Evolutionary conservation across 2,797 vertebrate genomes (phyloP).

Genomic region (Enteromius afrohamiltoni): DNA sequence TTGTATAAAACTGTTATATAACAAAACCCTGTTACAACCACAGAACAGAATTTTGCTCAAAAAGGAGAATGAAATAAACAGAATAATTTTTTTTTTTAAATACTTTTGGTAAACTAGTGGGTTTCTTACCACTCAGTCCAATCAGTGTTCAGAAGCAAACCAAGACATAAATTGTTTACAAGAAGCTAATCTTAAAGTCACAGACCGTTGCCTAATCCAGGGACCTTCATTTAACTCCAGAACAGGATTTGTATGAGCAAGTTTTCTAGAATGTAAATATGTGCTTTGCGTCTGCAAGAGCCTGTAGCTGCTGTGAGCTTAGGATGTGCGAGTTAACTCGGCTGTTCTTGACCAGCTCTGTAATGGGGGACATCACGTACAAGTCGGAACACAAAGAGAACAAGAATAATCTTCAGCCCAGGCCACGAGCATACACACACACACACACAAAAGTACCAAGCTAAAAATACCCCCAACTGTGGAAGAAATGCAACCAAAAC

Average conservation of each 20-base stretch:
- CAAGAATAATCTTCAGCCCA: constrained; percentile 54
- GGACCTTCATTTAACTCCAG: too few species aligned
- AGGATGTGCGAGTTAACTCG: constrained; percentile 54
- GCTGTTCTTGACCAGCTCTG: constrained; percentile 54
- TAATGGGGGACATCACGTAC: constrained; percentile 58
- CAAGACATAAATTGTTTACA: background rate
- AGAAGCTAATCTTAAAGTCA: background rate
- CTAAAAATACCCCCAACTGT: constrained; percentile 52
- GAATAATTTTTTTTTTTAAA: too few species aligned
- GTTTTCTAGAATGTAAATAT: background rate
- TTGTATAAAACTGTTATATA: too few species aligned
- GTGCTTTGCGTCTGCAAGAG: background rate
- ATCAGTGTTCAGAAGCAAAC: background rate
- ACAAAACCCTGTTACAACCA: background rate
- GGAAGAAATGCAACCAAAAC: constrained; percentile 13
- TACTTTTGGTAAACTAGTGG: background rate
- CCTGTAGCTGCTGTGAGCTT: constrained; percentile 27
- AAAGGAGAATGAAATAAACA: background rate
- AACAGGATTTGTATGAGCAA: background rate
- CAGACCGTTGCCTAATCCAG: too few species aligned
- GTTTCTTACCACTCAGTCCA: too few species aligned
- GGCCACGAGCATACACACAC: constrained; percentile 38
- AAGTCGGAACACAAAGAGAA: constrained; percentile 40
- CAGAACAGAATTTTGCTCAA: background rate
- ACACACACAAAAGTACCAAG: constrained; percentile 21